phyloP scores from a whole-genome alignment of 2,888 invertebrate species.

The Melipona beecheii region DNA sequence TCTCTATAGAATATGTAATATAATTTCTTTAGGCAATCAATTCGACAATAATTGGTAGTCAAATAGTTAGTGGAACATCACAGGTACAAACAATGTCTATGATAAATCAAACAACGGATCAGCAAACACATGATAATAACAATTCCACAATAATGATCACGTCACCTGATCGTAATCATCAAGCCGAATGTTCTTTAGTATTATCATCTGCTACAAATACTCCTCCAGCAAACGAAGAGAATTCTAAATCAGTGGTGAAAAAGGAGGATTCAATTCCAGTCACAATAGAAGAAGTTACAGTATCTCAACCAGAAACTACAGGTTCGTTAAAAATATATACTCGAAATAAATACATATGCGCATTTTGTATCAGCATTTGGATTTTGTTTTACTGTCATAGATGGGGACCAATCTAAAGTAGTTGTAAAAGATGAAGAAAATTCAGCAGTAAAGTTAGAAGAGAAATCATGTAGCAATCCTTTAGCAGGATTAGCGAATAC shows the following conservation, averaged over 20 bases:
- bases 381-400: conserved; percentile 49
- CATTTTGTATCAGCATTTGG: background rate
- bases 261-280: conserved; percentile 72
- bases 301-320: conserved; percentile 57
- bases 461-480: conserved; percentile 82
- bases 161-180: conserved; percentile 73
- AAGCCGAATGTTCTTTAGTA: conserved; percentile 76
- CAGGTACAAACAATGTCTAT: conserved; percentile 80
- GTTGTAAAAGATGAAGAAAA: conserved; percentile 77
- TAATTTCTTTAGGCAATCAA: conserved; percentile 71
- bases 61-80: conserved; percentile 76
- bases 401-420: conserved; percentile 72
- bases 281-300: conserved; percentile 62
- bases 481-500: conserved; percentile 81
- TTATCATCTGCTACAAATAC: conserved; percentile 71
- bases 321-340: conserved; percentile 42
- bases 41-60: conserved; percentile 80
- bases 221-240: conserved; percentile 67
- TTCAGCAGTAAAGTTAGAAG: conserved; percentile 76
- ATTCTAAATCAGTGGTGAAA: conserved; percentile 60
- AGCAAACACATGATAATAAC: conserved; percentile 68
- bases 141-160: conserved; percentile 67
- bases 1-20: background rate
- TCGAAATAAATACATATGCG: background rate
- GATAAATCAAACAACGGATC: conserved; percentile 73